Conservation (phyloP, 2,888 invertebrate genomes). For the Rhopalosiphum nymphaeae region DNA sequence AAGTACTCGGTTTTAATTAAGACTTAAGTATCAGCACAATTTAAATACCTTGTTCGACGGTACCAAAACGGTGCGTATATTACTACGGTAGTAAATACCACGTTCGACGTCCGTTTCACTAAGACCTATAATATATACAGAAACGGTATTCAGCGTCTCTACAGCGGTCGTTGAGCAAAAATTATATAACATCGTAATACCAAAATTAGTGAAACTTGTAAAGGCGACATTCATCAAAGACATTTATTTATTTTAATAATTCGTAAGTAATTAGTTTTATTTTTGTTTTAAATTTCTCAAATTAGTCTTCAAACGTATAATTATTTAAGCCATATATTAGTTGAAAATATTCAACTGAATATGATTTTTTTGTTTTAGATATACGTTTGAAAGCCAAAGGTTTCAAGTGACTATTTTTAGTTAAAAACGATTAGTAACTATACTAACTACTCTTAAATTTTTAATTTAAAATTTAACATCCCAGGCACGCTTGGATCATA, state of each 20-base stretch:
- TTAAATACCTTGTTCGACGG: neutral
- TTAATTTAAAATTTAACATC: neutral
- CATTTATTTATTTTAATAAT: neutral
- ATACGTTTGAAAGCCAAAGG: neutral
- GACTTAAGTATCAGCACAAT: neutral
- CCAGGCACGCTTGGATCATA: neutral
- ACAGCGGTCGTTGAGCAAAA: neutral
- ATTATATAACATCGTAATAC: neutral
- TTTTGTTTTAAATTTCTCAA: neutral
- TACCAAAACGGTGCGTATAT: neutral
- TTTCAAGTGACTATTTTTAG: neutral
- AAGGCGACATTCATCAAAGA: neutral
- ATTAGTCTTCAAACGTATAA: neutral
- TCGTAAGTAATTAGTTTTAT: neutral
- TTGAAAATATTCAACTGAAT: neutral
- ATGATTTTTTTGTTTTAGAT: neutral
- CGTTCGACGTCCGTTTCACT: neutral
- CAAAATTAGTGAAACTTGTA: neutral
- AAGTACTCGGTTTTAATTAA: neutral
- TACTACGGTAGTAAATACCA: neutral
- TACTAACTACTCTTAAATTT: neutral
- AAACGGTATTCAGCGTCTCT: neutral
- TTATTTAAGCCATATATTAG: neutral
- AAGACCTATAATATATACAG: neutral
- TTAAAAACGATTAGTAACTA: neutral